phyloP scores from a whole-genome alignment of 2,113 vertebrate genomes.

The Mormoops blainvillei region DNA sequence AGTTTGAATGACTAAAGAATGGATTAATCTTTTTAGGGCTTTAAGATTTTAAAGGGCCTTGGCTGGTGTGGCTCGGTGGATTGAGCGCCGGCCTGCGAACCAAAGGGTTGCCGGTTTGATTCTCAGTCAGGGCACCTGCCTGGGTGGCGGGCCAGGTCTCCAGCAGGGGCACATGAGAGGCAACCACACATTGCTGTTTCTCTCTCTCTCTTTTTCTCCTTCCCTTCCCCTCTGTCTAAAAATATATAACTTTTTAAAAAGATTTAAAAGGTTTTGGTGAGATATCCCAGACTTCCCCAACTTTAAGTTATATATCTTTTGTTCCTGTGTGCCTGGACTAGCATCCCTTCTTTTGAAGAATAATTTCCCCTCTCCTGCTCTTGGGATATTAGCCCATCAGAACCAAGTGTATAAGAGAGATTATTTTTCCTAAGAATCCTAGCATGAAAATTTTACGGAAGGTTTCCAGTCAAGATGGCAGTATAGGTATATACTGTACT shows the following conservation, averaged over 20 bases:
- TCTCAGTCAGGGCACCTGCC: no score
- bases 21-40: neutral
- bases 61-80: no score
- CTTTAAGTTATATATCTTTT: neutral
- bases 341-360: neutral
- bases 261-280: neutral
- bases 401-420: neutral
- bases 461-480: neutral
- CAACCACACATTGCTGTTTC: no score
- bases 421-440: neutral
- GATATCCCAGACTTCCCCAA: neutral
- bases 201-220: no score
- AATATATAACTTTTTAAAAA: no score
- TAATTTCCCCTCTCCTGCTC: neutral
- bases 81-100: no score
- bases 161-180: no score
- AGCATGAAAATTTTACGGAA: neutral
- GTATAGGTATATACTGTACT: neutral
- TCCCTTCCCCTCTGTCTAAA: no score
- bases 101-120: no score
- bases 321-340: neutral
- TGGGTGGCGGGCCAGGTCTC: no score
- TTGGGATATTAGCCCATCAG: neutral
- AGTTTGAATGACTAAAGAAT: neutral
- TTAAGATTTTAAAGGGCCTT: neutral